phyloP scores from a whole-genome alignment of 2,113 vertebrate species.

The Agapornis roseicollis region DNA sequence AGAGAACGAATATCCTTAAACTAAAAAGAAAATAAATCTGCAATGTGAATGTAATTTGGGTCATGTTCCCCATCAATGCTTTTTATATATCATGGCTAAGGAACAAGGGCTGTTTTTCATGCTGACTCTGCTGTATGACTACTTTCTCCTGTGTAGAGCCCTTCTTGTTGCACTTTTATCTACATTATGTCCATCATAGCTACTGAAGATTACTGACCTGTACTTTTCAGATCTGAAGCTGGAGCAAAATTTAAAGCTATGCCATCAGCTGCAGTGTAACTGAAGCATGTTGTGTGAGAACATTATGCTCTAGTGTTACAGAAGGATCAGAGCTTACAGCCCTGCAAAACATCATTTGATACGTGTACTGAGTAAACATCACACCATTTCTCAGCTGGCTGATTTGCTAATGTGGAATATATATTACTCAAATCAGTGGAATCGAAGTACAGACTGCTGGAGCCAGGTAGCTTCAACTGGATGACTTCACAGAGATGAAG shows the following conservation, averaged over 20 bases:
- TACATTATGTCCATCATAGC: neutral
- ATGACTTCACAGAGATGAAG: neutral
- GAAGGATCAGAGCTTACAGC: neutral
- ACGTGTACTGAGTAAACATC: neutral
- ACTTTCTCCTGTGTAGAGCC: neutral
- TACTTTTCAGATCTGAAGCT: neutral
- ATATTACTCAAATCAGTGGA: neutral
- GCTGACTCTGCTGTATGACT: neutral
- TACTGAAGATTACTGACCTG: neutral
- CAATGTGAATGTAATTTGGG: neutral
- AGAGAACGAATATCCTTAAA: neutral
- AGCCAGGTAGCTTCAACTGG: neutral
- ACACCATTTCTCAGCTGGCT: slow-evolving; percentile 15
- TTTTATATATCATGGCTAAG: neutral
- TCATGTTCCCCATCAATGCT: neutral
- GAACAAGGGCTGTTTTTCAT: neutral
- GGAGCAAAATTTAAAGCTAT: neutral
- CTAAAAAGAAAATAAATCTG: neutral
- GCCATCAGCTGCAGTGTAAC: neutral
- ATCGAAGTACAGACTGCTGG: slow-evolving; percentile 11
- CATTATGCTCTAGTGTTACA: neutral
- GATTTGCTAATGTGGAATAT: neutral
- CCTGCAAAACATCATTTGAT: neutral
- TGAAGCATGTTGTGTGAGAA: neutral
- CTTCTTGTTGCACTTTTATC: neutral